Evolutionary conservation across 2,797 vertebrate genomes (phyloP).

Genomic region (Decapterus maruadsi): DNA sequence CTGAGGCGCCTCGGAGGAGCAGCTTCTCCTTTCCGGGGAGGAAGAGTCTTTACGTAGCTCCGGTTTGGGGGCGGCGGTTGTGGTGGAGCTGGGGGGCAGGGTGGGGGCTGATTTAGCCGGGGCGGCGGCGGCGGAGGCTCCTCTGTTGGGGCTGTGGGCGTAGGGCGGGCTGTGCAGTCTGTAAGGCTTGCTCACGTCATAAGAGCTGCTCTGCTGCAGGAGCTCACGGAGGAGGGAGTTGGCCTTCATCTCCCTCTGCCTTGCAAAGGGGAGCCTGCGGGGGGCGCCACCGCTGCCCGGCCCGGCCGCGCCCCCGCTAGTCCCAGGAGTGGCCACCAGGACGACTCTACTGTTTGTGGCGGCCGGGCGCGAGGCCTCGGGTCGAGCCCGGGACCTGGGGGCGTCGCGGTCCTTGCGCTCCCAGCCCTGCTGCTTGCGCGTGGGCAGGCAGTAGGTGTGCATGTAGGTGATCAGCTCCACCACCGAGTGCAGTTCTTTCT

Average conservation of each 20-base stretch:
- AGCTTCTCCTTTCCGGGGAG: conserved; percentile 49
- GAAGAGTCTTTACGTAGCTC: conserved; percentile 72
- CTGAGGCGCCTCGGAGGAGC: conserved; percentile 32
- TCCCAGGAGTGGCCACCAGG: conserved; percentile 57
- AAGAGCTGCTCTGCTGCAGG: conserved; percentile 90
- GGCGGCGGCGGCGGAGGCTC: conserved; percentile 5
- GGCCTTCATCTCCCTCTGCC: conserved; percentile 80
- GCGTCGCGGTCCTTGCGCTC: conserved; percentile 83
- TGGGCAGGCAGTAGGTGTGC: conserved; percentile 98
- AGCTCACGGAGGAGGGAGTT: conserved; percentile 95
- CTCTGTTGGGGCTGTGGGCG: conserved; percentile 63
- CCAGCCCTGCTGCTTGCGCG: conserved; percentile 88
- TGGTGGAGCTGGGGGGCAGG: conserved; percentile 34
- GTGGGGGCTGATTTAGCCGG: conserved; percentile 36
- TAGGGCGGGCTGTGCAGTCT: conserved; percentile 94
- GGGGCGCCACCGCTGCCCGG: conserved; percentile 29
- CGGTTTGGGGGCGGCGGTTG: conserved; percentile 49
- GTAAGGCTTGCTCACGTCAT: conserved; percentile 97
- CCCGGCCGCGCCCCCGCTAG: conserved; percentile 34
- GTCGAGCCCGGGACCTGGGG: conserved; percentile 62
- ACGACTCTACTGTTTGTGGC: conserved; percentile 72
- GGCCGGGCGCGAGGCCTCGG: conserved; percentile 52
- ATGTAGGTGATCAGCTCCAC: conserved; percentile 98
- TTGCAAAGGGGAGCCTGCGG: conserved; percentile 75
- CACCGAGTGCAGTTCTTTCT: conserved; percentile 90